These are phyloP conservation scores for Macrostomum lignano DNA, from an alignment of 1,140 invertebrate species.

Conservation along the genomic window DNA sequence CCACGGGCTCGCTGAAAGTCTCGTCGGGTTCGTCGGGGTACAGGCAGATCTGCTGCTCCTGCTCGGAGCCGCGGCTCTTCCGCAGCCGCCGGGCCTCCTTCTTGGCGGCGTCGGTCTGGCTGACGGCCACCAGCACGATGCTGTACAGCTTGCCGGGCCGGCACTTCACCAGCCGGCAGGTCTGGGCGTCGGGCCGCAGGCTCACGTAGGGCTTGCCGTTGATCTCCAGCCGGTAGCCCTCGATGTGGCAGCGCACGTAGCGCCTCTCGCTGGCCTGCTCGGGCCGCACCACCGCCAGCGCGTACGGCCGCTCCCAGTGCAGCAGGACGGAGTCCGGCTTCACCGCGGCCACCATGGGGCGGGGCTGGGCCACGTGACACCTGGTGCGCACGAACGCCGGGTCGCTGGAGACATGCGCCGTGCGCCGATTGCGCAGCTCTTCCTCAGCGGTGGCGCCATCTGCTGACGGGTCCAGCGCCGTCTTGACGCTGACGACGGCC, in stretches of 20 bases:
- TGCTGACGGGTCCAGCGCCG: conserved; percentile 16
- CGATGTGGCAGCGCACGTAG: too few species aligned
- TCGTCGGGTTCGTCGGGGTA: too few species aligned
- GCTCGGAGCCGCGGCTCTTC: too few species aligned
- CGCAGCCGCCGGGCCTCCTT: too few species aligned
- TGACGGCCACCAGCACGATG: conserved; percentile 13
- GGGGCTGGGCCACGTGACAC: conserved; percentile 12
- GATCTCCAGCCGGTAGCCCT: conserved; percentile 26
- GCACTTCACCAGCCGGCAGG: conserved; percentile 24
- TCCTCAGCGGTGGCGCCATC: conserved; percentile 11
- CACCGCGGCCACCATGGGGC: conserved; percentile 19
- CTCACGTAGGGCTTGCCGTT: conserved; percentile 21
- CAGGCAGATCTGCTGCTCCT: too few species aligned
- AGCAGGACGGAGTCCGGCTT: conserved; percentile 17
- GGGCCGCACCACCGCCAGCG: conserved; percentile 14
- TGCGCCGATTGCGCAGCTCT: conserved; percentile 16
- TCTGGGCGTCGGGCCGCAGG: conserved; percentile 15
- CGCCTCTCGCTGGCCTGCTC: too few species aligned
- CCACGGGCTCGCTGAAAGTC: too few species aligned
- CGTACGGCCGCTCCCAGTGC: conserved; percentile 18
- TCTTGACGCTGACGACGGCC: conserved; percentile 25
- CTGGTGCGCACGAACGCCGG: conserved; percentile 14
- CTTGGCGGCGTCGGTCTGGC: too few species aligned
- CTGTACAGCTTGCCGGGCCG: conserved; percentile 23
- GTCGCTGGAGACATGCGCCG: conserved; percentile 18